Base-by-base conservation (phyloP, 2,888 invertebrate genomes). In the Drosophila niveifrons region DNA sequence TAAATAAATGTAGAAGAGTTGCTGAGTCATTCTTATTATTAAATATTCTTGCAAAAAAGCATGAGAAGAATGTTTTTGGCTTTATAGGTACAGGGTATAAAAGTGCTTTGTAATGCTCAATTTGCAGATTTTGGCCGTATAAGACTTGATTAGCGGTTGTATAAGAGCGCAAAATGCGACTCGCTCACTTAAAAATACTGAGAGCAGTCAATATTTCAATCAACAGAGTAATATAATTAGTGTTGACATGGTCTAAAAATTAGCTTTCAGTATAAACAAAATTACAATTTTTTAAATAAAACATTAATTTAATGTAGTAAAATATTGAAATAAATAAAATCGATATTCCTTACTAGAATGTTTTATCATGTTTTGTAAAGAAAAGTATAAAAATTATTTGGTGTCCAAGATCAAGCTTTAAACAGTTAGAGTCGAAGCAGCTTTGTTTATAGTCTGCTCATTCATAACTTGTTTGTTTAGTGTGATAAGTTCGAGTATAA, bases 71-170 rank as follows among this genome's bases (percentile, higher is more conserved):
- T 13, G n/a, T 29, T 23, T 4, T 36, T 36, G 11, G 11, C 11
- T n/a, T 36, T 11, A n/a, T n/a, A 4, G 3, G 4, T 17, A 29
- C 10, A 36, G 47, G 10, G 59, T 28, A 63, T 46, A 52, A 51
- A 66, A 47, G 0, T 71, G 66, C 51, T 2, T 3, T 3, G 66
- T 66, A 50, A 75, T 52, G 75, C 66, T 1, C 0, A 62, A 11
- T n/a, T 31, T 15, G 58, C 75, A 59, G 1, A 53, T 53, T 62
- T 46, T 0, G n/a, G 0, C 0, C 13, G 7, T 74, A 74, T 61
- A 63, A 55, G 43, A 47, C 17, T 11, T 10, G 3, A 46, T 15
- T 51, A 29, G 2, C 29, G 2, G 39, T n/a, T 11, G 3, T 71
- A 66, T 75, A 71, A 62, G 71, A 70, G 57, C 18, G 29, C 1